Conservation (phyloP, 2,888 invertebrate genomes). For the Apodemia duryi region DNA sequence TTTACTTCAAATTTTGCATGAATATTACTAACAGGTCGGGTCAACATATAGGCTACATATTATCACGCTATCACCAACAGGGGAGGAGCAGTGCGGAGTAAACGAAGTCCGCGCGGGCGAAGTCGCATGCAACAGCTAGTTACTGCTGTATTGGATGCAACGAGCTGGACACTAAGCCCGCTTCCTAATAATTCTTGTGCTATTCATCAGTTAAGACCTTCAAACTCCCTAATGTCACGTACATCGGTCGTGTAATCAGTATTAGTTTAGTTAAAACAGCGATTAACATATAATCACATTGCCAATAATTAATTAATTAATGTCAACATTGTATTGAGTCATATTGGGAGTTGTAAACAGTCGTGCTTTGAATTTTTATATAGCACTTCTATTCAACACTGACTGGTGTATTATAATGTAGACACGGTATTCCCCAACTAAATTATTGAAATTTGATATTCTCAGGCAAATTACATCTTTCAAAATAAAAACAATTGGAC, state of each 20-base stretch:
- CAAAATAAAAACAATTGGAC: no score
- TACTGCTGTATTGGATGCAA: no score
- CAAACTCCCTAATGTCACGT: background rate
- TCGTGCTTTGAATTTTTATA: constrained; percentile 21
- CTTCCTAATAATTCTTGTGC: background rate
- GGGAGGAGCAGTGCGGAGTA: no score
- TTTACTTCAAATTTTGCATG: no score
- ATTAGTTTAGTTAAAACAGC: background rate
- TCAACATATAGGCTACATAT: no score
- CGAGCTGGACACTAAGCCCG: background rate
- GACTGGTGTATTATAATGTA: background rate
- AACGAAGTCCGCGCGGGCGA: no score
- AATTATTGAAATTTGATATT: background rate
- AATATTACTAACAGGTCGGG: no score
- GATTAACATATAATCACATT: constrained; percentile 8
- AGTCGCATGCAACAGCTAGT: no score
- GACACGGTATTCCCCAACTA: background rate
- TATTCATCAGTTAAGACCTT: background rate
- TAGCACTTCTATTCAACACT: background rate
- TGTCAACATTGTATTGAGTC: constrained; percentile 2
- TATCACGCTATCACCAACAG: no score
- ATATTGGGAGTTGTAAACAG: background rate
- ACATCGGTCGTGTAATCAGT: background rate
- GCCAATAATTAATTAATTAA: constrained; percentile 1
- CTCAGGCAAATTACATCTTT: no score